Conservation (phyloP, 2,888 invertebrate genomes). For the Cabera pusaria region DNA sequence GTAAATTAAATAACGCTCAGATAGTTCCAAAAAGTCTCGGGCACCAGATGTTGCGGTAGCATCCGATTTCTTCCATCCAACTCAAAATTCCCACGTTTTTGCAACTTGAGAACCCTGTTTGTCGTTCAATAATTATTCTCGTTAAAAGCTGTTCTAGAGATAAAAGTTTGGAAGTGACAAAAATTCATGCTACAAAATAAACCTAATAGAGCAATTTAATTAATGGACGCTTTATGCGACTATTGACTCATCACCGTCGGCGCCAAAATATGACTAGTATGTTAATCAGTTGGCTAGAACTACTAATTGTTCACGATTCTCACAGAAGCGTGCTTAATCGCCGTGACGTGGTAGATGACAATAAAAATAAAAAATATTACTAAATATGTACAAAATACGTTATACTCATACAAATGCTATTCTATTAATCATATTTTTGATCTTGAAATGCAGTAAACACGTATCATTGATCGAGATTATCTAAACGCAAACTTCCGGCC, state of each 20-base stretch:
- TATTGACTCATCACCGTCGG: slow-evolving; percentile 54
- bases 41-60: slow-evolving; percentile 54
- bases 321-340: slow-evolving; percentile 20
- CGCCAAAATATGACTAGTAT: slow-evolving; percentile 59
- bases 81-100: slow-evolving; percentile 51
- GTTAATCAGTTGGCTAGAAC: slow-evolving; percentile 45
- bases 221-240: slow-evolving; percentile 48
- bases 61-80: slow-evolving; percentile 51
- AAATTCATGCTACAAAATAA: no score
- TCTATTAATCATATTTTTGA: slow-evolving; percentile 2
- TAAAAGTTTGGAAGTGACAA: slow-evolving; percentile 11
- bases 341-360: slow-evolving; percentile 2
- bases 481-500: slow-evolving; percentile 29
- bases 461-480: slow-evolving; percentile 27
- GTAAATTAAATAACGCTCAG: no score
- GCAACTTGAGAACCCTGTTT: slow-evolving; percentile 31
- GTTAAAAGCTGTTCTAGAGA: slow-evolving; percentile 9
- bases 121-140: slow-evolving; percentile 11
- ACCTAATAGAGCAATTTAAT: slow-evolving; percentile 50
- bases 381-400: no score
- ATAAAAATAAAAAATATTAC: slow-evolving; percentile 12
- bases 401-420: no score
- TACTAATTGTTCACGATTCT: slow-evolving; percentile 43
- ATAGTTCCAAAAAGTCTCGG: slow-evolving; percentile 32
- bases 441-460: slow-evolving; percentile 15